Evolutionary conservation across 1,140 invertebrate genomes (phyloP).

Genomic region (Conopomorpha cramerella): DNA sequence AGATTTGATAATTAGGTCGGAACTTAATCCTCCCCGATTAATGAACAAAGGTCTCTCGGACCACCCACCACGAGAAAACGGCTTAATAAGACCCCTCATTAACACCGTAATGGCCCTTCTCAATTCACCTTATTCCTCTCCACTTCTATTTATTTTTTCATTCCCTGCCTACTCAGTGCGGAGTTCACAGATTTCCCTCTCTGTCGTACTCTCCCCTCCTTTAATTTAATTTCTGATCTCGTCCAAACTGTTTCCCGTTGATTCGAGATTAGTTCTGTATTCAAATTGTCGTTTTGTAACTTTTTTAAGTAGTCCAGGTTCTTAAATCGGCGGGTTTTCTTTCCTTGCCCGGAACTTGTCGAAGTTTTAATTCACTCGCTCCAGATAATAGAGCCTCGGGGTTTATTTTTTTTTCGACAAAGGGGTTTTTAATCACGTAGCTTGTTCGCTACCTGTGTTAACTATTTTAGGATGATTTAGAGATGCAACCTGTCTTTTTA

Average conservation of each 20-base stretch:
- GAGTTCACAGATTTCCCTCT: slow-evolving; percentile 15
- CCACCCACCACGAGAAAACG: slow-evolving; percentile 50
- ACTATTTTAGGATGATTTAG: too few relatives aligned
- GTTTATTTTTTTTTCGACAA: too few relatives aligned
- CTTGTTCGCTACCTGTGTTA: too few relatives aligned
- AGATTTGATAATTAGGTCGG: slow-evolving; percentile 40
- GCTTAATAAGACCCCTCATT: slow-evolving; percentile 57
- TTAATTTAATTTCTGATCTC: slow-evolving; percentile 44
- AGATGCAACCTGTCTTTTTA: too few relatives aligned
- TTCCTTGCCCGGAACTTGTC: slow-evolving; percentile 23
- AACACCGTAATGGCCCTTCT: slow-evolving; percentile 56
- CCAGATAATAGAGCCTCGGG: too few relatives aligned
- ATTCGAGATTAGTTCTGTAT: slow-evolving; percentile 54
- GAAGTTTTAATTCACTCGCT: slow-evolving; percentile 36
- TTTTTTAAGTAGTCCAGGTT: slow-evolving; percentile 27
- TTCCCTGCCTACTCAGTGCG: too few relatives aligned
- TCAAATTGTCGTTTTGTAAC: slow-evolving; percentile 50
- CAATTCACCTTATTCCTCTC: slow-evolving; percentile 45
- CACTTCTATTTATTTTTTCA: slow-evolving; percentile 41
- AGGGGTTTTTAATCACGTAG: too few relatives aligned
- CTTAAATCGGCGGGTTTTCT: slow-evolving; percentile 11
- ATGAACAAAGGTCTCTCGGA: slow-evolving; percentile 36
- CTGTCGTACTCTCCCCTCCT: slow-evolving; percentile 22
- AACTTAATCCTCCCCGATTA: slow-evolving; percentile 38
- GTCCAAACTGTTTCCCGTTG: slow-evolving; percentile 51